Base-by-base conservation (phyloP, 2,113 vertebrate genomes). In the Bothrops jararaca region DNA sequence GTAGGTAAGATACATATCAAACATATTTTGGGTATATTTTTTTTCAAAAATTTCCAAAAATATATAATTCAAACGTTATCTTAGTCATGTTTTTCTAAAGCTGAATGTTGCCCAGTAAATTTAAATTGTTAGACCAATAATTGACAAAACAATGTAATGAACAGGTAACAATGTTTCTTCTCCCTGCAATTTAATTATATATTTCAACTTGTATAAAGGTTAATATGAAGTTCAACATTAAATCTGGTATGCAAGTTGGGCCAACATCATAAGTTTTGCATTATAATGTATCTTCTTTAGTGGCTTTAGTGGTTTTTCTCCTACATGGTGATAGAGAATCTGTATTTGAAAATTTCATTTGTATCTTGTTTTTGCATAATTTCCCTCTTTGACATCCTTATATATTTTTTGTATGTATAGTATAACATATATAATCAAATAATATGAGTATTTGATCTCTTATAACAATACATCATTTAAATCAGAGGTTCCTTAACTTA, bases 1-100 rank as follows among this genome's bases (percentile, higher is more conserved):
- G 99, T 99, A 97, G 97, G 97, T 95, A 93, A 13, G 15, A 20
- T 45, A 4, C 86, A 85, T 0, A 89, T 20, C 12, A 89, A 20
- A 34, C 5, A 9, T 45, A 69, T 24, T 88, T 80, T 22, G 74
- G 13, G 15, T 4, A 24, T 34, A 20, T 69, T 42, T 89, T 53
- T 64, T 88, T 92, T 23, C 34, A 45, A 50, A 50, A 50, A 50
- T 50, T 48, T 18, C 7, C 1, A 50, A 12, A 89, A 22, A 69
- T 22, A 52, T 22, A 34, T 69, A 52, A 74, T 6, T 64, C 24
- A 29, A 64, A n/a, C 11, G 52, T 64, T 90, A 58, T 39, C 23
- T 42, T 60, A 58, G 34, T 89, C 39, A 89, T 42, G 11, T 48
- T 29, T 80, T 80, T 80, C 18, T 42, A 22, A 39, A 80, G 34